Evolutionary conservation across 2,888 invertebrate species (phyloP).

Genomic region (Sarcophaga subvicina): DNA sequence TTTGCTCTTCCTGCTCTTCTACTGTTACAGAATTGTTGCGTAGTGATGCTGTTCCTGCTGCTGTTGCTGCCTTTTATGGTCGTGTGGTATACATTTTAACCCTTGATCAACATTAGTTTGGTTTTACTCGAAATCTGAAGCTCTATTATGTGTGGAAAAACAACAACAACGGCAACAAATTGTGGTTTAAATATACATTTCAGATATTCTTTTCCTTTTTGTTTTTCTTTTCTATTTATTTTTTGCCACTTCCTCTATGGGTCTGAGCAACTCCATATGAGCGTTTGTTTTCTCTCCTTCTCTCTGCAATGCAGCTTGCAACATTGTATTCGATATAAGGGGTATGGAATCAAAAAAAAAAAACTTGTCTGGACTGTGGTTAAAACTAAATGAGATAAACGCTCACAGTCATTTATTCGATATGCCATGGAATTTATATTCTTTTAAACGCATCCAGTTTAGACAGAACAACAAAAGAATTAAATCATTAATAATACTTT

Average conservation of each 20-base stretch:
- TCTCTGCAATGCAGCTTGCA: neutral
- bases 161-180: slow-evolving; percentile 21
- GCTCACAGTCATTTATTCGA: slow-evolving; percentile 27
- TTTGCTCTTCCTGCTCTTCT: neutral
- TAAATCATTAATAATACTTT: neutral
- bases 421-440: slow-evolving; percentile 6
- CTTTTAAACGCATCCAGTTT: neutral
- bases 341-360: neutral
- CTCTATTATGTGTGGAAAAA: slow-evolving; percentile 58
- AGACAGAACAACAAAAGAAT: slow-evolving; percentile 28
- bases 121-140: slow-evolving; percentile 17
- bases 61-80: neutral
- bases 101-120: slow-evolving; percentile 61
- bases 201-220: slow-evolving; percentile 5
- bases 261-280: too few species aligned
- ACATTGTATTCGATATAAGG: neutral
- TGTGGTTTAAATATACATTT: slow-evolving; percentile 58
- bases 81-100: slow-evolving; percentile 35
- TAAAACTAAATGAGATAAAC: slow-evolving; percentile 32
- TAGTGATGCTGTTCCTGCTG: too few species aligned
- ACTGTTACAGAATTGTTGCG: neutral
- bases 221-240: too few species aligned
- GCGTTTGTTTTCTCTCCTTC: neutral
- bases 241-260: too few species aligned
- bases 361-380: slow-evolving; percentile 64